Evolutionary conservation across 2,888 invertebrate genomes (phyloP).

Genomic region (Prionchulus punctatus): DNA sequence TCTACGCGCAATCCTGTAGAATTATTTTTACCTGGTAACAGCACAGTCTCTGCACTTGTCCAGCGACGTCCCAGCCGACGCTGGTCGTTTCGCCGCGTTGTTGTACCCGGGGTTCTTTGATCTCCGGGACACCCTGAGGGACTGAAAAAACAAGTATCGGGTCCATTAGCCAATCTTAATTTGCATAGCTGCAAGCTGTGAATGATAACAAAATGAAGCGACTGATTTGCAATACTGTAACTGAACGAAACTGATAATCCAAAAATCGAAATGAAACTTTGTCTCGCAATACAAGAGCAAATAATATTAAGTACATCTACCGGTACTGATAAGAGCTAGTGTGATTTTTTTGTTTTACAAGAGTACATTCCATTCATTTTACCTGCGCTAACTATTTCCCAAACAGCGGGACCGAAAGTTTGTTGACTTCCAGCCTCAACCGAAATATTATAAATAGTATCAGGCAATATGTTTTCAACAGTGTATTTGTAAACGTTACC

Average conservation of each 20-base stretch:
- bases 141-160: not conserved
- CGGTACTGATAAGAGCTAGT: no score
- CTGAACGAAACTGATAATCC: no score
- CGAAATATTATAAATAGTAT: slow-evolving; percentile 15
- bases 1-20: not conserved
- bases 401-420: slow-evolving; percentile 10
- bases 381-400: slow-evolving; percentile 6
- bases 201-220: no score
- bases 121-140: slow-evolving; percentile 4
- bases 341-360: no score
- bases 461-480: slow-evolving; percentile 10
- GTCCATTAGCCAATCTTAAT: no score
- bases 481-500: slow-evolving; percentile 11
- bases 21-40: slow-evolving; percentile 20
- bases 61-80: slow-evolving; percentile 23
- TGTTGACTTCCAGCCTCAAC: slow-evolving; percentile 14
- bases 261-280: no score
- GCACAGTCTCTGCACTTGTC: slow-evolving; percentile 17
- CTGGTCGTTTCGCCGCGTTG: slow-evolving; percentile 19
- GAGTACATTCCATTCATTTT: no score
- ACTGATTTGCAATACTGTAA: no score
- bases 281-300: no score
- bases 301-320: no score
- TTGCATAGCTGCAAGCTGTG: no score
- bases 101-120: slow-evolving; percentile 20